Base-by-base conservation (phyloP, 2,888 invertebrate genomes). In the Keiferia lycopersicella region DNA sequence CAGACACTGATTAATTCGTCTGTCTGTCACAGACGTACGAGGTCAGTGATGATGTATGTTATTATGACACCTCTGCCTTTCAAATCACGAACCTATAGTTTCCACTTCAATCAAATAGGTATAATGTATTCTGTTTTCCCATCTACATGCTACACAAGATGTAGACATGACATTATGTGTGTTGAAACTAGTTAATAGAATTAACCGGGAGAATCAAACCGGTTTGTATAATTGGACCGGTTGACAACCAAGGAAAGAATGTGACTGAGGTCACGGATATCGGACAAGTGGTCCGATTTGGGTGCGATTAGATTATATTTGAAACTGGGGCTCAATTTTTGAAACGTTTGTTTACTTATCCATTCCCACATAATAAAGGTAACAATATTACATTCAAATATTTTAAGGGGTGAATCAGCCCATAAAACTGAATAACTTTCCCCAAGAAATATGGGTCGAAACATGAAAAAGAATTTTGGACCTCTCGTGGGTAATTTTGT, bases 201-300 rank as follows among this genome's bases (percentile, higher is more conserved):
- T 51, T 53, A 16, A 56, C 8, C 14, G 6, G n/a, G n/a, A n/a
- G n/a, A 26, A 56, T 56, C 2, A 71, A 72, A 73, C 72, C 68
- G 65, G 73, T 71, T 71, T 18, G 53, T 60, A 41, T 34, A 8
- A 34, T 34, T 34, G 45, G 45, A n/a, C 41, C 8, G 26, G 34
- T 56, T 30, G 56, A 10, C 22, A n/a, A 22, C 26, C 22, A 30
- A 53, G 62, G 45, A 12, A 69, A 57, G 73, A 72, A 75, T 72
- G 71, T 69, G 66, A 34, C 57, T 61, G 61, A 63, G 60, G 60
- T 63, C 63, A 59, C 60, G 63, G 62, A 7, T 18, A 26, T 26
- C 56, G n/a, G 30, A 62, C 51, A 65, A 65, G 65, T 63, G 60
- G 65, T 66, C 65, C 60, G 56, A 10, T 39, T 41, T 26, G 58